These are phyloP conservation scores for Cancer borealis DNA, from an alignment of 2,888 invertebrate species.

Conservation along the genomic window DNA sequence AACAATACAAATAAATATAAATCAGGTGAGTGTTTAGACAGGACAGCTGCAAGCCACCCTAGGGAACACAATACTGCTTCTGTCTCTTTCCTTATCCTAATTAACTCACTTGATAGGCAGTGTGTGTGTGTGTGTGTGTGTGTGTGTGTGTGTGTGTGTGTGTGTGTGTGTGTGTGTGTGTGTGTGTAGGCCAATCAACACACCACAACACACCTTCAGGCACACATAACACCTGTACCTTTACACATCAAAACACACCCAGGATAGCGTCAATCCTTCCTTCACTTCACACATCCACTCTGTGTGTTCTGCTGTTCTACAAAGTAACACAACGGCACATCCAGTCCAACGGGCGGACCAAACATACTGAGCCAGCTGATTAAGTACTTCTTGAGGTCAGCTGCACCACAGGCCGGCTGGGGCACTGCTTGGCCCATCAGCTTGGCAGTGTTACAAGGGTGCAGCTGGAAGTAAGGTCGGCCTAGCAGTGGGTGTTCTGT, in stretches of 20 bases:
- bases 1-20: too few species aligned
- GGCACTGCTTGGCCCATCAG: constrained; percentile 62
- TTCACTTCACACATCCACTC: neutral
- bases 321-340: constrained; percentile 64
- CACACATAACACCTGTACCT: neutral
- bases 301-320: neutral
- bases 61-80: too few species aligned
- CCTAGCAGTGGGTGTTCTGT: constrained; percentile 74
- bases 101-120: too few species aligned
- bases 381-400: constrained; percentile 54
- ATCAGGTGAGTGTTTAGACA: too few species aligned
- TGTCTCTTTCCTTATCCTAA: too few species aligned
- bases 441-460: constrained; percentile 73
- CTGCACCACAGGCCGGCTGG: neutral
- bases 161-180: too few species aligned
- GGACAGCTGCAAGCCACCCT: too few species aligned
- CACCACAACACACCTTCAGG: neutral
- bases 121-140: neutral
- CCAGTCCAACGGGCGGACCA: constrained; percentile 71
- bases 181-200: neutral
- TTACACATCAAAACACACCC: neutral
- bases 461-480: constrained; percentile 69
- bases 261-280: neutral
- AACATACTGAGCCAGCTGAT: constrained; percentile 74
- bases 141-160: too few species aligned